A percentile compares a stretch with the other conserved stretches of the same genome.
Conservation (phyloP, 1,140 invertebrate species). For the Megathymus violae region DNA sequence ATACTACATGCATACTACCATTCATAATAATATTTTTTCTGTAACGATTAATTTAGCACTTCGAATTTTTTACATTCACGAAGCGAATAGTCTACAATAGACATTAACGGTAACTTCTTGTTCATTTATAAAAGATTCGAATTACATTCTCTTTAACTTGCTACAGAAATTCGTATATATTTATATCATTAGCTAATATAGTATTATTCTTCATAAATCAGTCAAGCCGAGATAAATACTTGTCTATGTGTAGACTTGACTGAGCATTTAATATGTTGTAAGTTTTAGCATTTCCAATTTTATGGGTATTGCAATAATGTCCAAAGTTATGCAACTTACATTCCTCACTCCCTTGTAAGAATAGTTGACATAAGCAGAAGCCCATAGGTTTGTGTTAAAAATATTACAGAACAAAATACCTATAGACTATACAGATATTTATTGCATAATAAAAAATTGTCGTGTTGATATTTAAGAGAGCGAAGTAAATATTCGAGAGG, state of each 20-base stretch:
- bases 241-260: not conserved
- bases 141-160: conserved; percentile 60
- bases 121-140: conserved; percentile 57
- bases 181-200: conserved; percentile 40
- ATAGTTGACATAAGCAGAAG: not conserved
- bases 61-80: conserved; percentile 9
- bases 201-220: conserved; percentile 41
- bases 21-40: not conserved
- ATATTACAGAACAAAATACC: not conserved
- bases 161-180: conserved; percentile 51
- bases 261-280: conserved; percentile 10
- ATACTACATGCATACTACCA: not conserved
- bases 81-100: conserved; percentile 48
- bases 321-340: conserved; percentile 7
- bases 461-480: not conserved
- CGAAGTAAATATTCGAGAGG: too few relatives aligned
- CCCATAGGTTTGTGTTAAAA: not conserved
- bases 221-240: conserved; percentile 43
- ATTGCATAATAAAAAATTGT: conserved; percentile 37
- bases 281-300: conserved; percentile 4
- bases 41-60: not conserved
- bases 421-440: conserved; percentile 7
- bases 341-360: not conserved
- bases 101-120: conserved; percentile 51
- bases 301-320: conserved; percentile 16